Percentiles rank a stretch among this genome's conserved stretches.
Conservation (phyloP, 2,888 invertebrate species). For the Drosophila falleni region DNA sequence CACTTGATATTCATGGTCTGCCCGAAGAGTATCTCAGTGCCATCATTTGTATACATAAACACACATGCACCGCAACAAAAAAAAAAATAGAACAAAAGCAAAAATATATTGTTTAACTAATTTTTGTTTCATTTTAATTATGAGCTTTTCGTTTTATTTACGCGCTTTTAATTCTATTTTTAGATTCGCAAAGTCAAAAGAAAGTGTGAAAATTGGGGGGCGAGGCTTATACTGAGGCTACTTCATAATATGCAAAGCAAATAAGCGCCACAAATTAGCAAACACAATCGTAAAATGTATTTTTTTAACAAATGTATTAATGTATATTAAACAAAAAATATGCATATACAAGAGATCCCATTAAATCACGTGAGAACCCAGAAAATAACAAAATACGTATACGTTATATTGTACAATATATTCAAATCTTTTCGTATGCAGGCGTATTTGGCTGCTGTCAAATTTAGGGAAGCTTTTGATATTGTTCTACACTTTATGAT, state of each 20-base stretch:
- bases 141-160: conserved; percentile 52
- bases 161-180: conserved; percentile 58
- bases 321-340: conserved; percentile 31
- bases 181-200: conserved; percentile 53
- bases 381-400: conserved; percentile 23
- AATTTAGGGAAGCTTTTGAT: conserved; percentile 22
- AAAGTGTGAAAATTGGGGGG: conserved; percentile 71
- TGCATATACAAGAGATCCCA: conserved; percentile 31
- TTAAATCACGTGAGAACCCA: conserved; percentile 57
- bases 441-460: conserved; percentile 42
- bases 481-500: conserved; percentile 48
- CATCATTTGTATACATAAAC: conserved; percentile 34
- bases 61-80: background rate
- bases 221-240: conserved; percentile 38
- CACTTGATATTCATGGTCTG: conserved; percentile 56
- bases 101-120: conserved; percentile 38
- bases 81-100: too few relatives aligned
- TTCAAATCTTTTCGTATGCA: conserved; percentile 34
- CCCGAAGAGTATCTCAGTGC: conserved; percentile 46
- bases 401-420: conserved; percentile 13
- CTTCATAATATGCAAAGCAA: conserved; percentile 63
- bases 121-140: conserved; percentile 52
- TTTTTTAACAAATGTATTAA: conserved; percentile 22
- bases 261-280: conserved; percentile 47
- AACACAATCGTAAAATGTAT: conserved; percentile 47